Evolutionary conservation across 2,888 invertebrate genomes (phyloP), one percentile per base, ranked within the genome.

Genomic region (Pristionchus entomophagus): DNA sequence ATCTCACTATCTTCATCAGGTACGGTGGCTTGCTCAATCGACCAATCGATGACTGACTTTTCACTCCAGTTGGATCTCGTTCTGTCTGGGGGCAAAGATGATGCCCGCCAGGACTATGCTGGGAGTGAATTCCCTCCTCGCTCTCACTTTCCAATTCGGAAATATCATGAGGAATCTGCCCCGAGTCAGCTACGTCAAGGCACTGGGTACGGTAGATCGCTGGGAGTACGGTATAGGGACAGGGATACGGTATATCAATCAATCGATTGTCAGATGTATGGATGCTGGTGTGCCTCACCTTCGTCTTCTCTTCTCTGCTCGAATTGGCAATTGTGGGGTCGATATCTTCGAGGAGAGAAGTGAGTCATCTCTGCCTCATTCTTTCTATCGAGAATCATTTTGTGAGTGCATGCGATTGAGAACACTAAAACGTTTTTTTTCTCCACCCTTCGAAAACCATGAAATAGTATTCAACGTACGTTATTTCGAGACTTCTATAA

Each of bases 1-100:
- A 93, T 88, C 89, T 93, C 14, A 93, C 93, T 12, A 93, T 93
- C 77, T 93, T 93, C 86, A 93, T 93, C 84, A 91, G 91, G 87
- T 93, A 65, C 29, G 22, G 35, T 69, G 22, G 19, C 65, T 29
- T 3, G 10, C 17, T 26, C 32, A 62, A 14, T 4, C 29, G 17
- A 5, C 4, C 12, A 10, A 69, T 10, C 6, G 38, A 69, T 22
- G 22, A 19, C 26, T 73, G n/a, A 45, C 45, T 41, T 22, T 19
- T 62, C 14, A 14, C 88, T 91, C 84, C 87, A 91, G 91, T 84
- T 91, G 91, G 91, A 91, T 91, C 38, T 89, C 89, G 77, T 91
- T 91, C 86, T 91, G 91, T 86, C 86, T 91, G 45, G 91, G 91
- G 56, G 89, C 91, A 26, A 90, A 90, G 86, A 91, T 91, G 90